Conservation (phyloP, 2,113 vertebrate genomes). For the Circaetus cinerascens region DNA sequence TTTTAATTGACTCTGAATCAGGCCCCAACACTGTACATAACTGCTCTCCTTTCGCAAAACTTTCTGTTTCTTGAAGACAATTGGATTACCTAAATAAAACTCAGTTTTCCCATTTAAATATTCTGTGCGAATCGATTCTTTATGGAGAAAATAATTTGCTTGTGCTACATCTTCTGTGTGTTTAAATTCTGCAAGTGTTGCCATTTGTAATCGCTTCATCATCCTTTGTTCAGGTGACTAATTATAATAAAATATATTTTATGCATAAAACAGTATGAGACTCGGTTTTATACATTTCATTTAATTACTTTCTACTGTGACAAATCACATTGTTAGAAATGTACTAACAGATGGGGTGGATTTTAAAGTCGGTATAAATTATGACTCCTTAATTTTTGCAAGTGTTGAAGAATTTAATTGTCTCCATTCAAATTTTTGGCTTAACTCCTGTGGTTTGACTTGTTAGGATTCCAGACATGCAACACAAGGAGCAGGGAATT, state of each 20-base stretch:
- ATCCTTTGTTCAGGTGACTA: slow-evolving; percentile 61
- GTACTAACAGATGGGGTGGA: slow-evolving; percentile 57
- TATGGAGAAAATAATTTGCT: background rate
- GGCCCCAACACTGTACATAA: slow-evolving; percentile 26
- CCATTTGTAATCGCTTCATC: slow-evolving; percentile 32
- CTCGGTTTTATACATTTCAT: slow-evolving; percentile 43
- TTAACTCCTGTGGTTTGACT: slow-evolving; percentile 57
- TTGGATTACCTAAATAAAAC: slow-evolving; percentile 42
- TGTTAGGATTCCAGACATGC: slow-evolving; percentile 67
- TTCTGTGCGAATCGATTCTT: background rate
- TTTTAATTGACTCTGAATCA: slow-evolving; percentile 59
- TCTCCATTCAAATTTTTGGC: slow-evolving; percentile 51
- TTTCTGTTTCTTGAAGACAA: slow-evolving; percentile 35
- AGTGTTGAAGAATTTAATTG: slow-evolving; percentile 49
- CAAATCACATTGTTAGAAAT: slow-evolving; percentile 63
- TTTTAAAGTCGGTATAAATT: slow-evolving; percentile 61
- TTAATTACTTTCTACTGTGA: slow-evolving; percentile 63
- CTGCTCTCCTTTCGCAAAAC: slow-evolving; percentile 18
- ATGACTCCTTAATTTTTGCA: slow-evolving; percentile 47
- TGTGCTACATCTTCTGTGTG: background rate
- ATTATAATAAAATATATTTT: slow-evolving; percentile 59
- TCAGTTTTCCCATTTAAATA: background rate
- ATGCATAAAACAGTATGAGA: slow-evolving; percentile 53
- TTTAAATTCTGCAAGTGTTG: background rate
- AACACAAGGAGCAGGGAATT: slow-evolving; percentile 46